Percentiles rank a stretch among this genome's conserved stretches.
Conservation (phyloP, 2,888 invertebrate genomes). For the Pammene aurita region DNA sequence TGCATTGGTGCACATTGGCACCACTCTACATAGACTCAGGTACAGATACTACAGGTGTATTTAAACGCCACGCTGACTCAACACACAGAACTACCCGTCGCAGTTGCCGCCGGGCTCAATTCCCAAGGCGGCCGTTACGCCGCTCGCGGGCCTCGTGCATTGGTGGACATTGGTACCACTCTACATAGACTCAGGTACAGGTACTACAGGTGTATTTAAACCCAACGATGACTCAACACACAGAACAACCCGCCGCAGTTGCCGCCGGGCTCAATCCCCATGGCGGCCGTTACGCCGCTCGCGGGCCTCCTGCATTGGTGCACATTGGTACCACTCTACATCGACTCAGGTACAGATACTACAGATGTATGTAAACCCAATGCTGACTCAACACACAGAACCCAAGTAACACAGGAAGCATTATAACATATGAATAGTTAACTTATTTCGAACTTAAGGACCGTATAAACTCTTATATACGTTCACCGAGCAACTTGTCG, state of each 20-base stretch:
- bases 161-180: slow-evolving; percentile 90
- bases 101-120: slow-evolving; percentile 90
- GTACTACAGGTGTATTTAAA: no score
- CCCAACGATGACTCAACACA: no score
- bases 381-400: slow-evolving; percentile 45
- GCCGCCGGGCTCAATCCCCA: slow-evolving; percentile 87
- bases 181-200: slow-evolving; percentile 56
- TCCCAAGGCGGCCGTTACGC: slow-evolving; percentile 92
- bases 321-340: slow-evolving; percentile 85
- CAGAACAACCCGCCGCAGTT: slow-evolving; percentile 45
- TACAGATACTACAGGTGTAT: slow-evolving; percentile 61
- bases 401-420: no score
- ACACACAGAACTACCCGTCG: slow-evolving; percentile 85
- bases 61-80: slow-evolving; percentile 86
- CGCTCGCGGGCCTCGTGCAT: slow-evolving; percentile 90
- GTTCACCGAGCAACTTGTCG: no score
- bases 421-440: no score
- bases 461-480: no score
- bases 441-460: no score
- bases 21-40: slow-evolving; percentile 78
- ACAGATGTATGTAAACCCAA: no score
- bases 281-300: slow-evolving; percentile 92
- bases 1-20: slow-evolving; percentile 89
- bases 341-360: slow-evolving; percentile 49
- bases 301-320: slow-evolving; percentile 92